Percentiles rank a stretch among this genome's conserved stretches.
phyloP scores from a whole-genome alignment of 2,113 vertebrate species.

The Suncus etruscus region DNA sequence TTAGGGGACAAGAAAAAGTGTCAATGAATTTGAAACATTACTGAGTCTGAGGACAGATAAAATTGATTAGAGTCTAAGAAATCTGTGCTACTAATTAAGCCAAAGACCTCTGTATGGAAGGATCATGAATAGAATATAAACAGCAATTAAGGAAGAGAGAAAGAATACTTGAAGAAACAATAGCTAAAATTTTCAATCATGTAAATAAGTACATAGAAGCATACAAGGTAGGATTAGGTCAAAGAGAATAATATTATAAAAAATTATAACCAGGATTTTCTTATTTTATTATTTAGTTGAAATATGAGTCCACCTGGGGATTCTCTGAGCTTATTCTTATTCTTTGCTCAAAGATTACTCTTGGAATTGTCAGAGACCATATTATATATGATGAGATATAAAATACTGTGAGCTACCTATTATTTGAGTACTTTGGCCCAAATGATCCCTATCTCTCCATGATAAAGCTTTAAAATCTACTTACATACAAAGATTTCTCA shows the following conservation, averaged over 20 bases:
- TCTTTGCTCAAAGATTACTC: too few species aligned
- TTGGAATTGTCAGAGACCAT: too few species aligned
- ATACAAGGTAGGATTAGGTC: background rate
- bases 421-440: too few species aligned
- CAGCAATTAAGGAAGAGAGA: background rate
- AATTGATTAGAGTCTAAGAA: background rate
- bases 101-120: background rate
- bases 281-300: too few species aligned
- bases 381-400: too few species aligned
- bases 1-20: too few species aligned
- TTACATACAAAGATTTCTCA: background rate
- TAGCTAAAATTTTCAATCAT: background rate
- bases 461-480: too few species aligned
- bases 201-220: background rate
- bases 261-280: too few species aligned
- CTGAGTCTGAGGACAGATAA: background rate
- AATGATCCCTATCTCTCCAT: too few species aligned
- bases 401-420: too few species aligned
- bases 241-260: background rate
- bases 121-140: background rate
- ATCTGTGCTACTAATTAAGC: background rate
- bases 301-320: too few species aligned
- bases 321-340: too few species aligned
- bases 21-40: background rate
- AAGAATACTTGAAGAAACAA: background rate